phyloP scores from a whole-genome alignment of 2,113 vertebrate species.

The Ophthalmolycus amberensis region DNA sequence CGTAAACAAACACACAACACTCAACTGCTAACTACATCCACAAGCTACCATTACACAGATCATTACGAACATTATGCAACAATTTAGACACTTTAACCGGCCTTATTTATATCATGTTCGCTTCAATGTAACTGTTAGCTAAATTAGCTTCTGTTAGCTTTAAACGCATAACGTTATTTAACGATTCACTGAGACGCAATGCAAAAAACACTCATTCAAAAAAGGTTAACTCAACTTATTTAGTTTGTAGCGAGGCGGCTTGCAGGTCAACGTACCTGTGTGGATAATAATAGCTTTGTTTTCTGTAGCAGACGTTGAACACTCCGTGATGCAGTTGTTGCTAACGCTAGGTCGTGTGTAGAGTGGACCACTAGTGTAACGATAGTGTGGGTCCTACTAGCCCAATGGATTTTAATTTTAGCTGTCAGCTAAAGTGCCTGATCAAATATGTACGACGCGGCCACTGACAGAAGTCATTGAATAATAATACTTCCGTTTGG shows the following conservation, averaged over 20 bases:
- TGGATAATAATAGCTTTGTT: not conserved
- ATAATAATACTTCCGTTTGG: not conserved
- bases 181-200: not conserved
- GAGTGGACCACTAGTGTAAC: not conserved
- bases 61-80: too few species aligned
- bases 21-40: not conserved
- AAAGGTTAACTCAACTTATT: not conserved
- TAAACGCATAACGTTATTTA: not conserved
- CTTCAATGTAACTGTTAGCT: constrained; percentile 32
- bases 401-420: constrained; percentile 21
- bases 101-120: not conserved
- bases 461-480: not conserved
- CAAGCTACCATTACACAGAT: accelerated
- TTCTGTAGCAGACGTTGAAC: too few species aligned
- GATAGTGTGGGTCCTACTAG: not conserved
- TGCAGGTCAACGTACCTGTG: constrained; percentile 10
- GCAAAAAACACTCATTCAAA: not conserved
- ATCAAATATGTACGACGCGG: not conserved
- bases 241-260: accelerated
- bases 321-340: constrained; percentile 14
- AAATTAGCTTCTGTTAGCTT: constrained; percentile 62
- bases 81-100: not conserved
- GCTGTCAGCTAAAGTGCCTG: constrained; percentile 24
- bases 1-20: not conserved
- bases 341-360: constrained; percentile 29